Base-by-base conservation (phyloP, 2,888 invertebrate species). In the Chrysodeixis includens region DNA sequence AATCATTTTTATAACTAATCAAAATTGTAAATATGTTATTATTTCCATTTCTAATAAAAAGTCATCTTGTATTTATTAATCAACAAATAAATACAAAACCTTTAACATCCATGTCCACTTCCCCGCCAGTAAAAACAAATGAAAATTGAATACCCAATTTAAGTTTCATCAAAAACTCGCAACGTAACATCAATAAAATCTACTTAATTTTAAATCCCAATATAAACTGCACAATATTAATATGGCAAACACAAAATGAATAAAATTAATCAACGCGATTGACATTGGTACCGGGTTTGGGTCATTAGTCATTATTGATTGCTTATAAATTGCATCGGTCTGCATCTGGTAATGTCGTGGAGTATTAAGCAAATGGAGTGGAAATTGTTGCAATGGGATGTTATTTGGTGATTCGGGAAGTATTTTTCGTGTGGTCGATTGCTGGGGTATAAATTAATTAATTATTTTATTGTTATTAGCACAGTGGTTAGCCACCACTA, bases 241-340 rank as follows among this genome's bases (percentile, higher is more conserved):
- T 78, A 78, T 58, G 56, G 59, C 58, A 63, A 60, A 49, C 51
- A 53, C 58, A 68, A 51, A 56, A 56, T 75, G 71, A 69, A 78
- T 75, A 74, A 82, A 72, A 82, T 79, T 74, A 73, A 77, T 79
- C 70, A 70, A 65, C 32, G 7, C 68, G 54, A 73, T 74, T 76
- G 76, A 70, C 69, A 78, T 61, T 62, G 67, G 46, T 56, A 63
- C 64, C n/a, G 32, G 76, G 82, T 73, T 78, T 70, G 57, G 60
- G 69, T 81, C 83, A 85, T 87, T 85, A 87, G 78, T 65, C 67
- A 54, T 83, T 85, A 86, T 87, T 86, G 84, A 88, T 87, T 83
- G 81, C 76, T 70, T 79, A 79, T 82, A 82, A 83, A 86, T 88
- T 86, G 83, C 82, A 81, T 78, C 66, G 74, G 73, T 61, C 52